Conservation (phyloP, 2,888 invertebrate genomes). For the Nysson spinosus region DNA sequence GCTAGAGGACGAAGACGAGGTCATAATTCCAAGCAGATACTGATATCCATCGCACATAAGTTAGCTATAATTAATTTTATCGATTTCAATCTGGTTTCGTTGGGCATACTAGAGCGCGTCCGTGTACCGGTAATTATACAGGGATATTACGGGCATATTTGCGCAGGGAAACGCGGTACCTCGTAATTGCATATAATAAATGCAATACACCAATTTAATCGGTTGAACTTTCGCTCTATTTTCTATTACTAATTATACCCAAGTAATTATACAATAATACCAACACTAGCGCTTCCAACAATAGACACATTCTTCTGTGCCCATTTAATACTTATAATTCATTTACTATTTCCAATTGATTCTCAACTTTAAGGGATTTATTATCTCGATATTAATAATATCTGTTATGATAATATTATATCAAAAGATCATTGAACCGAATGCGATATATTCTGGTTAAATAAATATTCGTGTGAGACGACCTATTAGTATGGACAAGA, state of each 20-base stretch:
- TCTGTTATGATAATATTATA: no score
- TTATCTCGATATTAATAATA: no score
- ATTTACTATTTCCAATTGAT: no score
- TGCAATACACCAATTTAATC: constrained; percentile 41
- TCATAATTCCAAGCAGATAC: constrained; percentile 36
- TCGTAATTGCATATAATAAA: constrained; percentile 45
- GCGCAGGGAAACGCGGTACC: constrained; percentile 39
- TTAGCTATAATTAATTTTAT: constrained; percentile 48
- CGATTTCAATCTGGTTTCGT: constrained; percentile 5
- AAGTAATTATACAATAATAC: not conserved
- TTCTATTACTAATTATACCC: not conserved
- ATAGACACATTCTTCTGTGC: no score
- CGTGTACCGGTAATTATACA: constrained; percentile 35
- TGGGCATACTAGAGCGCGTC: not conserved
- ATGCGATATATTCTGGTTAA: no score
- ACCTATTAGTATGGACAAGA: no score
- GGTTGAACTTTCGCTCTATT: constrained; percentile 22
- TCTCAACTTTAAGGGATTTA: no score
- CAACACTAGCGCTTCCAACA: no score
- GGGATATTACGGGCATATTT: constrained; percentile 39
- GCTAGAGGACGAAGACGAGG: constrained; percentile 17
- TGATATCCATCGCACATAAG: constrained; percentile 43
- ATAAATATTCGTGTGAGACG: no score
- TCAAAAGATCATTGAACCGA: no score
- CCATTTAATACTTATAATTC: no score